A percentile compares a stretch with the other conserved stretches of the same genome.
Conservation (phyloP, 2,888 invertebrate genomes). For the Isoperla grammatica region DNA sequence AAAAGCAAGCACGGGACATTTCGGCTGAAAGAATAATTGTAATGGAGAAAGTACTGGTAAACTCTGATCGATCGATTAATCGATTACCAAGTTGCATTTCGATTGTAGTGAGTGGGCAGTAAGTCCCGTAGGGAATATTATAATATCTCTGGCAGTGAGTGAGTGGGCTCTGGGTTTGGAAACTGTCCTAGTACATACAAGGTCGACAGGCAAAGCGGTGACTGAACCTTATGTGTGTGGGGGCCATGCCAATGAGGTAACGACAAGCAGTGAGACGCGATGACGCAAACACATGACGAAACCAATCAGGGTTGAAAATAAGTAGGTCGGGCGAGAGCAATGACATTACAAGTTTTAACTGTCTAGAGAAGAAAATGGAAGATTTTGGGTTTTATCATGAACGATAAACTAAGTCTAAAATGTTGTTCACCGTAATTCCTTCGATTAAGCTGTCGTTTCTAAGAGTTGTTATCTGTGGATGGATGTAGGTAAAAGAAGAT, state of each 20-base stretch:
- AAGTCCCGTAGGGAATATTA: too few relatives aligned
- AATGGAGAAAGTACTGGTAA: too few relatives aligned
- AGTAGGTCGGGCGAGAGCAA: slow-evolving; percentile 18
- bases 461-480: not conserved
- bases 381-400: not conserved
- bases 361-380: not conserved
- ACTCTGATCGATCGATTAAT: too few relatives aligned
- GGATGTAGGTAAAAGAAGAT: slow-evolving; percentile 7
- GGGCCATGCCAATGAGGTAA: slow-evolving; percentile 13
- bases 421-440: not conserved
- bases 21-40: too few relatives aligned
- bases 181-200: slow-evolving; percentile 24
- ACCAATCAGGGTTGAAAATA: slow-evolving; percentile 5
- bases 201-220: slow-evolving; percentile 19
- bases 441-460: not conserved
- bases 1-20: not conserved
- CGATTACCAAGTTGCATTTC: too few relatives aligned
- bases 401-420: not conserved
- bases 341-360: slow-evolving; percentile 12
- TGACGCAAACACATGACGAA: slow-evolving; percentile 12
- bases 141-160: too few relatives aligned
- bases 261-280: slow-evolving; percentile 6
- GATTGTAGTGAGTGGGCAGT: too few relatives aligned
- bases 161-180: slow-evolving; percentile 10
- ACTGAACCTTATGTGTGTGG: slow-evolving; percentile 17